Evolutionary conservation across 1,140 invertebrate species (phyloP), one percentile per base, ranked within the genome.

Genomic region (Tetragonula clypearis): DNA sequence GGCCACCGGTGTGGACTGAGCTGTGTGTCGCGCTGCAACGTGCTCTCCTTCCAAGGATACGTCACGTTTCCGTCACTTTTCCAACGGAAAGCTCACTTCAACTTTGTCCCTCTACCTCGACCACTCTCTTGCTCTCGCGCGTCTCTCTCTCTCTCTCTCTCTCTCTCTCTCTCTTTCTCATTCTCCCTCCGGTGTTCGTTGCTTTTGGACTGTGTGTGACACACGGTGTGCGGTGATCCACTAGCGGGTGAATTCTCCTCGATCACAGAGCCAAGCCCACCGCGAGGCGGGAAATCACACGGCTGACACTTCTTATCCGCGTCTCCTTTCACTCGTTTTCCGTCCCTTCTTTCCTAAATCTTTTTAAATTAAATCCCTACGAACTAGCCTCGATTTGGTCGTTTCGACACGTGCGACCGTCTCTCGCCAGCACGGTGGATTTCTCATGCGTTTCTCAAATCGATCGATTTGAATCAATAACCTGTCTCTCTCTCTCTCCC

Each of bases 1-100:
- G 79, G 62, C 72, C 88, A 88, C 78, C 87, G 84, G 88, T 83
- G 82, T 49, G 84, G 30, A 84, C 66, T 72, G 56, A 8, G 41
- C 73, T 71, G 75, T 65, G 30, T 49, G 41, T 49, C 41, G 41
- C 53, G 69, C 26, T 79, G 41, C 82, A 72, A 79, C 75, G 82
- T 83, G 81, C 74, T 58, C 74, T 58, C 65, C 81, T 65, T 1
- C 35, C 60, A 60, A 68, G 30, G 79, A 35, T 60, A 6, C 41
- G 73, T 76, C 35, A 55, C 53, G 65, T 83, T 78, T 86, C 79
- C 86, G 79, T 49, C 41, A 49, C 79, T 77, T 60, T 79, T 35
- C 75, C 73, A 30, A 80, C 30, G 9, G 19, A 58, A 49, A 6
- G 8, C 6, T 49, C 41, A 6, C 41, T 49, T 53, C 53, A 62